phyloP scores from a whole-genome alignment of 2,797 vertebrate genomes.

The Sebastes diploproa region DNA sequence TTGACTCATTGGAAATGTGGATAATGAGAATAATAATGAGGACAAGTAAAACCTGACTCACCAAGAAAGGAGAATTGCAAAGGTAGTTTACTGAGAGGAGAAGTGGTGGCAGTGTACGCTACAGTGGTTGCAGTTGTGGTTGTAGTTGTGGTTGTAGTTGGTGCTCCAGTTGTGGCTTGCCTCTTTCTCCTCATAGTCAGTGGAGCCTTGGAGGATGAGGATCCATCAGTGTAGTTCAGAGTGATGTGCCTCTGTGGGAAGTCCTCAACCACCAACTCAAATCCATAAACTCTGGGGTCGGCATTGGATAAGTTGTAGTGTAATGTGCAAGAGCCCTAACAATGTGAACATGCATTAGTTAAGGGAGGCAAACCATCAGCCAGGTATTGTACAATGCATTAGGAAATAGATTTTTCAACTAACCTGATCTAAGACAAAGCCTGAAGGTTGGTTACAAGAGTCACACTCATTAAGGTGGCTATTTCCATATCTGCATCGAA shows the following conservation, averaged over 20 bases:
- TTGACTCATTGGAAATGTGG: not conserved
- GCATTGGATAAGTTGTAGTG: not conserved
- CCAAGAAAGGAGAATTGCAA: constrained; percentile 68
- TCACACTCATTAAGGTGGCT: no score
- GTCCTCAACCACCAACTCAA: constrained; percentile 74
- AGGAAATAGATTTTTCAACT: not conserved
- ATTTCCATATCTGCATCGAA: constrained; percentile 64
- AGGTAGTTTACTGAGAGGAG: constrained; percentile 69
- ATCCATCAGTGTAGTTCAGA: constrained; percentile 57
- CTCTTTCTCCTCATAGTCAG: not conserved
- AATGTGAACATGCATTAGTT: not conserved
- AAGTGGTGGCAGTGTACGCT: not conserved
- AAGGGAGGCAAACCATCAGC: not conserved
- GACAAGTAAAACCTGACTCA: constrained; percentile 21
- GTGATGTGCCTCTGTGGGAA: constrained; percentile 55
- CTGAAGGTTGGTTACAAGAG: constrained; percentile 23
- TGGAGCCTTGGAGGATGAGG: not conserved
- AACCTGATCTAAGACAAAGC: constrained; percentile 64
- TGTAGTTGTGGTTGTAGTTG: not conserved
- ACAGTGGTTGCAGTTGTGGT: accelerated
- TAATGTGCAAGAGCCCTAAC: constrained; percentile 59
- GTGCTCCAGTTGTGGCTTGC: not conserved
- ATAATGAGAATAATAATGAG: not conserved
- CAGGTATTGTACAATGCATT: not conserved
- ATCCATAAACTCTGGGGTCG: not conserved